phyloP scores from a whole-genome alignment of 2,797 vertebrate genomes.

The Diplodus puntazzo region DNA sequence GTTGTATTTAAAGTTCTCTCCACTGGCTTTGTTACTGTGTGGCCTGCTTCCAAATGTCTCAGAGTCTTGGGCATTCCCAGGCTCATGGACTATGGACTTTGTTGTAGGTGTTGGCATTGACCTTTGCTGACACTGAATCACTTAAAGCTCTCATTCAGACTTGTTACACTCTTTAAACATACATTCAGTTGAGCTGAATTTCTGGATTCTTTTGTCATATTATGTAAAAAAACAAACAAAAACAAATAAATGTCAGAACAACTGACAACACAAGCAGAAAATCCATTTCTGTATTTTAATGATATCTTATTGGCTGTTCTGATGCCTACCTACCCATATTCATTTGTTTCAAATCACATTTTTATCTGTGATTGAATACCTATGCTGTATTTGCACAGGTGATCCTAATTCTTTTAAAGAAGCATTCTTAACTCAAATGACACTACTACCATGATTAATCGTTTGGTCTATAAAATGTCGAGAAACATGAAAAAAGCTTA shows the following conservation, averaged over 20 bases:
- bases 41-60: slow-evolving; percentile 20
- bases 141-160: slow-evolving; percentile 6
- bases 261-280: neutral
- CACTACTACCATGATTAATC: no score
- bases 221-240: slow-evolving; percentile 6
- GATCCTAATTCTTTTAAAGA: neutral
- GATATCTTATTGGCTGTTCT: neutral
- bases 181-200: neutral
- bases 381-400: neutral
- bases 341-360: neutral
- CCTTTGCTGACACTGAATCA: slow-evolving; percentile 7
- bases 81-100: slow-evolving; percentile 59
- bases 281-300: neutral
- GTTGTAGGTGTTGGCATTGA: slow-evolving; percentile 21
- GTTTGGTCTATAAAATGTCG: no score
- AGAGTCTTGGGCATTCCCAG: slow-evolving; percentile 19
- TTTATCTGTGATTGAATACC: neutral
- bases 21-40: slow-evolving; percentile 10
- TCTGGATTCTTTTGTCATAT: neutral
- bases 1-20: neutral
- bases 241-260: neutral
- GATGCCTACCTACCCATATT: neutral
- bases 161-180: neutral
- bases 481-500: no score
- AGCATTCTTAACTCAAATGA: neutral